phyloP scores from a whole-genome alignment of 2,888 invertebrate genomes.

The Lasioglossum malachurum region DNA sequence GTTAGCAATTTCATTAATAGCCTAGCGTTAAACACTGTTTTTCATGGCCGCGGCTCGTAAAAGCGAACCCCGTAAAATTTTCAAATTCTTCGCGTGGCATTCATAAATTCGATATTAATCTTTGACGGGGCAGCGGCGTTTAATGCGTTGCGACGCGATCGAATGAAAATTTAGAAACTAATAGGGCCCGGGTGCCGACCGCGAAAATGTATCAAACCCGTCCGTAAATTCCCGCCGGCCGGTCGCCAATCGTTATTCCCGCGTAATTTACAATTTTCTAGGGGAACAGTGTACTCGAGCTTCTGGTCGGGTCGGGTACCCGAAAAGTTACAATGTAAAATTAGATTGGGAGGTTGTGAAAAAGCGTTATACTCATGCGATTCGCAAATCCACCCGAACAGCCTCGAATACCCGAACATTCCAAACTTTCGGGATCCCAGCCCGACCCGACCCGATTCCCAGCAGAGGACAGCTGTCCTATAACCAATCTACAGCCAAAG shows the following conservation, averaged over 20 bases:
- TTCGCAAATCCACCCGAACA: no score
- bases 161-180: constrained; percentile 47
- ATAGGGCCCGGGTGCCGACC: constrained; percentile 19
- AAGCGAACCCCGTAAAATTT: constrained; percentile 34
- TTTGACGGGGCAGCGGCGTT: not conserved
- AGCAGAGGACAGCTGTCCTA: no score
- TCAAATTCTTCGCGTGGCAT: constrained; percentile 12
- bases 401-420: no score
- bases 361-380: no score
- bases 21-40: constrained; percentile 35
- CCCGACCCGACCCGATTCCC: no score
- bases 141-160: constrained; percentile 11
- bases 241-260: constrained; percentile 51
- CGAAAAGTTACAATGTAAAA: not conserved
- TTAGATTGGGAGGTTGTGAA: no score
- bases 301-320: not conserved
- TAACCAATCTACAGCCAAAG: no score
- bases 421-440: no score
- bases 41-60: constrained; percentile 29
- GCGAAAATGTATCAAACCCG: constrained; percentile 22
- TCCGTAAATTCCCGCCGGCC: constrained; percentile 48
- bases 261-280: constrained; percentile 46
- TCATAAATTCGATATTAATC: constrained; percentile 32
- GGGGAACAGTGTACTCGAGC: not conserved
- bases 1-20: constrained; percentile 47